Evolutionary conservation across 2,888 invertebrate genomes (phyloP).

Genomic region (Unio pictorum): DNA sequence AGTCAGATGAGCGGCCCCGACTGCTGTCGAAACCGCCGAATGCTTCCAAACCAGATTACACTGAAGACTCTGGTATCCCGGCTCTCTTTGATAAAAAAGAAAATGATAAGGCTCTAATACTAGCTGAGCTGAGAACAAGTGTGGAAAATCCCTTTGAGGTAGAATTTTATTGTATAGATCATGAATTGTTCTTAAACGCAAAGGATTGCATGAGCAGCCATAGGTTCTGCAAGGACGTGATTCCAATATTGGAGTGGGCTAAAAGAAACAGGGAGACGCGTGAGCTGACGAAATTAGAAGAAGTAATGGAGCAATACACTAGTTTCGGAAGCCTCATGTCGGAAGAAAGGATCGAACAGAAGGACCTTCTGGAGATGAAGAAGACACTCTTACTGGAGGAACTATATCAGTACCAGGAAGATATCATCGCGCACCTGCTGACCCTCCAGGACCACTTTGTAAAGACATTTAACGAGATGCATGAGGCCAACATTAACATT

Average conservation of each 20-base stretch:
- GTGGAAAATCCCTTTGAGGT: too few species aligned
- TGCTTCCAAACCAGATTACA: too few species aligned
- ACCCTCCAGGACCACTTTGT: slow-evolving; percentile 31
- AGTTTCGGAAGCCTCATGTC: slow-evolving; percentile 20
- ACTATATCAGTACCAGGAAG: slow-evolving; percentile 28
- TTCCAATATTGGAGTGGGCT: slow-evolving; percentile 32
- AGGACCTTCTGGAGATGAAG: slow-evolving; percentile 15
- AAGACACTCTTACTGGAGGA: slow-evolving; percentile 26
- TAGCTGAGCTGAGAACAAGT: too few species aligned
- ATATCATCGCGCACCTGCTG: slow-evolving; percentile 28
- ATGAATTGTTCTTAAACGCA: too few species aligned
- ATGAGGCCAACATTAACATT: slow-evolving; percentile 19
- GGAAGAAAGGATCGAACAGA: slow-evolving; percentile 23
- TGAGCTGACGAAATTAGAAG: not conserved
- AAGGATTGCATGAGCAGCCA: too few species aligned
- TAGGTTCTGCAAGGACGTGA: slow-evolving; percentile 17
- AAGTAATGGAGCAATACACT: not conserved
- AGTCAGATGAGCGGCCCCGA: too few species aligned
- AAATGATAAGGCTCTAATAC: too few species aligned
- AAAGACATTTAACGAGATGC: slow-evolving; percentile 20
- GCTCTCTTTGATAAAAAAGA: too few species aligned
- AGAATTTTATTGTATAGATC: too few species aligned
- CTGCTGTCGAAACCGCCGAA: too few species aligned
- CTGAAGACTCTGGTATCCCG: too few species aligned
- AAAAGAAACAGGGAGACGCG: slow-evolving; percentile 5